Evolutionary conservation across 92 coral and sea anemone genomes (phyloP).

Genomic region (Zoanthus sociatus): DNA sequence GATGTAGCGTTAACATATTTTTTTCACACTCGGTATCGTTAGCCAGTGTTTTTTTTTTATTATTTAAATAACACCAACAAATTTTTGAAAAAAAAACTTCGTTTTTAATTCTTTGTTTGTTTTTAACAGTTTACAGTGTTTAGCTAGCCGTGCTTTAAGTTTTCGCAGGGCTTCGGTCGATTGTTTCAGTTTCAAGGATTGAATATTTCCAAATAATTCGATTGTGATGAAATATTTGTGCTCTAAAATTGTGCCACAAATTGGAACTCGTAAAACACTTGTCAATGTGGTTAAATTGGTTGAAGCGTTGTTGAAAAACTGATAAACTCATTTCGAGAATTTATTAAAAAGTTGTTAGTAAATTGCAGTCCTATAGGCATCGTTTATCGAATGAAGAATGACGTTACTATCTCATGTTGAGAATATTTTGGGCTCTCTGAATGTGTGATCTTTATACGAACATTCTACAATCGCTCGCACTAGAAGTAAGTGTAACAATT

Average conservation of each 20-base stretch:
- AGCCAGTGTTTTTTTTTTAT: neutral
- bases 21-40: conserved; percentile 26
- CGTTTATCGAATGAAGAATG: conserved; percentile 26
- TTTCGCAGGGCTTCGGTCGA: neutral
- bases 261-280: conserved; percentile 24
- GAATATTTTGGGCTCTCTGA: too few species aligned
- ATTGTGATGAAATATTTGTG: neutral
- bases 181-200: conserved; percentile 40
- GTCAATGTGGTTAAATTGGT: conserved; percentile 28
- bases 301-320: conserved; percentile 8
- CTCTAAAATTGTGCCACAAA: conserved; percentile 29
- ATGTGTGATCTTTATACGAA: too few species aligned
- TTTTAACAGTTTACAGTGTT: conserved; percentile 5
- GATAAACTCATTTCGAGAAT: conserved; percentile 27
- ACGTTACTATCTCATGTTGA: neutral
- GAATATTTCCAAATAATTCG: neutral
- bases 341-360: conserved; percentile 62
- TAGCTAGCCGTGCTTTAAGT: neutral
- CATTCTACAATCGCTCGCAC: too few species aligned
- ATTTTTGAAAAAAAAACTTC: neutral
- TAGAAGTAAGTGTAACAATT: too few species aligned
- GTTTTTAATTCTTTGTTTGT: conserved; percentile 7
- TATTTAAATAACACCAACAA: neutral
- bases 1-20: conserved; percentile 42
- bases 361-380: conserved; percentile 58